Conservation (phyloP, 53 echinoderm and acorn worm genomes). For the Hippasteria phrygiana region DNA sequence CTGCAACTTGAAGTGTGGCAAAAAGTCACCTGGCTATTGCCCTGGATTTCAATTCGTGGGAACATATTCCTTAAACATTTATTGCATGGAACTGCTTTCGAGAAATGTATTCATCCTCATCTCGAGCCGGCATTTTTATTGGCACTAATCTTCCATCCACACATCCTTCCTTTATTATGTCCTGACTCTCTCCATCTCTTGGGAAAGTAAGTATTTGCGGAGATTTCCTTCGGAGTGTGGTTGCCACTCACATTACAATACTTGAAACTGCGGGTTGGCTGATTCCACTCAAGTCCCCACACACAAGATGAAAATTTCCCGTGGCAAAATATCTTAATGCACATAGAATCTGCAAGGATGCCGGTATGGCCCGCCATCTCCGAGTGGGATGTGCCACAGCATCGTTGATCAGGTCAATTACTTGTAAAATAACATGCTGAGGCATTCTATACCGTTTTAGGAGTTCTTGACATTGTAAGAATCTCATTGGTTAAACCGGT, state of each 20-base stretch:
- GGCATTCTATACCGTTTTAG: slow-evolving; percentile 16
- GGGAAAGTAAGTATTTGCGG: slow-evolving; percentile 1
- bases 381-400: slow-evolving; percentile 23
- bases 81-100: too few relatives aligned
- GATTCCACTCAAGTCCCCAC: too few relatives aligned
- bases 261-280: slow-evolving; percentile 26
- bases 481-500: neutral
- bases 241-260: slow-evolving; percentile 10
- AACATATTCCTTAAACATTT: too few relatives aligned
- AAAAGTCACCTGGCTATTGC: neutral
- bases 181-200: slow-evolving; percentile 1
- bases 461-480: slow-evolving; percentile 11
- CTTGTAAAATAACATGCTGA: too few relatives aligned
- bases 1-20: too few relatives aligned
- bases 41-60: neutral
- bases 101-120: too few relatives aligned
- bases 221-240: slow-evolving; percentile 11
- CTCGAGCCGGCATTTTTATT: slow-evolving; percentile 7
- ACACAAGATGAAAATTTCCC: too few relatives aligned
- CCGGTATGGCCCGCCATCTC: too few relatives aligned
- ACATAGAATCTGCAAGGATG: too few relatives aligned
- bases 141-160: slow-evolving; percentile 22
- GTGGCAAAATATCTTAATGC: too few relatives aligned
- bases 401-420: slow-evolving; percentile 16
- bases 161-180: slow-evolving; percentile 19